Evolutionary conservation across 2,888 invertebrate species (phyloP), one percentile per base, ranked within the genome.

Genomic region (Diarsia mendica): DNA sequence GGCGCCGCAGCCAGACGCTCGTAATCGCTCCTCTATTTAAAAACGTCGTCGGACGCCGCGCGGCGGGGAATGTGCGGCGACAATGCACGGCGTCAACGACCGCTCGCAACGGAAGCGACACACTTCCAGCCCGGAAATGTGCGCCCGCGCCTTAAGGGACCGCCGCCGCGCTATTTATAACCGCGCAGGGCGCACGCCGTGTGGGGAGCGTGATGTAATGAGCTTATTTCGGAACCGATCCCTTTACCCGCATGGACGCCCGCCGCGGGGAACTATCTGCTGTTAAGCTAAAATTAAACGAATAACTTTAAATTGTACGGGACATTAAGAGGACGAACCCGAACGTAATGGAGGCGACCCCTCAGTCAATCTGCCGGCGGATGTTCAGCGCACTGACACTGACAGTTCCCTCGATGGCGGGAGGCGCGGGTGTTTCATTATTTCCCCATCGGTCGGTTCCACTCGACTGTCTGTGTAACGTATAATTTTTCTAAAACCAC

Each of bases 111-210:
- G 96, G 96, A 96, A 96, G 94, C 95, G 95, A 93, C 95, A 95
- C 94, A 96, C 96, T 96, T 96, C 96, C 96, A 96, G 95, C 95
- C 96, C 96, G 96, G 96, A 96, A 96, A 95, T 93, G 92, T 92
- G 92, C 94, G 93, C 95, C 92, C 93, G 94, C 95, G 95, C 94
- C 95, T 96, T 95, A 95, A 96, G 95, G 96, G 96, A 95, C 93
- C 92, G 93, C 90, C 89, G 87, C 75, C 90, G 85, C 72, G 90
- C 93, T 96, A 96, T 95, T 95, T 94, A 95, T 96, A 96, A 91
- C 90, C 90, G 85, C 90, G 90, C 91, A 92, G 91, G 92, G 91
- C 91, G 89, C 90, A 89, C 89, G 88, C 85, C 86, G 89, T 85
- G 86, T 88, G 88, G 90, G 90, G 90, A 91, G 90, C 90, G 88